Evolutionary conservation across 2,888 invertebrate genomes (phyloP).

Genomic region (Carpatolechia fugitivella): DNA sequence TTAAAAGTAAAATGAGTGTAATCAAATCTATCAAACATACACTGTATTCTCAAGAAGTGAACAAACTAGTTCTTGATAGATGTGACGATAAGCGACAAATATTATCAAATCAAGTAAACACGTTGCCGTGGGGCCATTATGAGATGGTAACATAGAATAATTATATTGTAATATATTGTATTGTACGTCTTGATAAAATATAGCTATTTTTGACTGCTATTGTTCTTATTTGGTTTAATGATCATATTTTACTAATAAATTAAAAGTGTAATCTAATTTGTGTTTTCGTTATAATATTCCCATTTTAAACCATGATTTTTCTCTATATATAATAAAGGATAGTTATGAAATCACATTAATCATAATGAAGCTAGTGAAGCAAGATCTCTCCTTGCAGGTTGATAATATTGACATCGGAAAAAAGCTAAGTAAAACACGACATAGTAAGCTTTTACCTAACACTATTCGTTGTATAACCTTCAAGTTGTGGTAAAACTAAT

Average conservation of each 20-base stretch:
- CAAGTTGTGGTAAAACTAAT: slow-evolving; percentile 25
- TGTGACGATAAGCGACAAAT: slow-evolving; percentile 12
- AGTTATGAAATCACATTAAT: no score
- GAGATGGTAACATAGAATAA: neutral
- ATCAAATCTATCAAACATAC: no score
- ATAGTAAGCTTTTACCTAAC: slow-evolving; percentile 21
- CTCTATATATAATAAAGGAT: no score
- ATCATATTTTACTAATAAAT: no score
- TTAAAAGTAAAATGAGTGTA: slow-evolving; percentile 9
- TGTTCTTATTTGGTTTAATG: neutral
- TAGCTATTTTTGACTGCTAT: neutral
- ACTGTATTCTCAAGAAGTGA: slow-evolving; percentile 9
- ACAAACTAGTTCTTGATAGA: slow-evolving; percentile 15
- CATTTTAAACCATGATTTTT: no score
- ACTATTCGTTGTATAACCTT: slow-evolving; percentile 22
- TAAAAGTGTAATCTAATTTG: no score
- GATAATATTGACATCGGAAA: slow-evolving; percentile 15
- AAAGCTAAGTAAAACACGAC: slow-evolving; percentile 6
- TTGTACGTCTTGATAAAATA: neutral
- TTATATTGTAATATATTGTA: neutral
- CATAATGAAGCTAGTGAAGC: slow-evolving; percentile 15
- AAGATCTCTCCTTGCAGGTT: slow-evolving; percentile 17
- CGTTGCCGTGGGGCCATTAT: slow-evolving; percentile 15
- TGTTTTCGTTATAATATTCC: neutral
- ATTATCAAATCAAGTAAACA: slow-evolving; percentile 13